phyloP scores from a whole-genome alignment of 2,888 invertebrate genomes.

The Tinea trinotella region DNA sequence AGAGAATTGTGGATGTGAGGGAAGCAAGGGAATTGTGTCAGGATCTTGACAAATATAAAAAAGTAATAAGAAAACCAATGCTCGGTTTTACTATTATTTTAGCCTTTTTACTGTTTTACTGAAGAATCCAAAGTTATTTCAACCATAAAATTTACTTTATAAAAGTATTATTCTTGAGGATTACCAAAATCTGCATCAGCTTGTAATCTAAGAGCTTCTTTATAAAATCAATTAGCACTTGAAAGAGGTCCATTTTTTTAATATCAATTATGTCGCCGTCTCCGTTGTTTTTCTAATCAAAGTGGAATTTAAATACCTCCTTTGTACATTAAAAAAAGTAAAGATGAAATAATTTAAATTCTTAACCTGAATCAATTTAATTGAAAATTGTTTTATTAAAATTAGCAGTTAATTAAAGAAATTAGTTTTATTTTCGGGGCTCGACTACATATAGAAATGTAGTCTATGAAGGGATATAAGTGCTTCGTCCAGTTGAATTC shows the following conservation, averaged over 20 bases:
- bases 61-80: no score
- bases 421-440: no score
- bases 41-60: no score
- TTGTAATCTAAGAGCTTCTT: not conserved
- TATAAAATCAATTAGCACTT: constrained; percentile 1
- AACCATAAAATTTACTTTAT: no score
- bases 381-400: constrained; percentile 4
- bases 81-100: no score
- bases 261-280: not conserved
- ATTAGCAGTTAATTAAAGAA: not conserved
- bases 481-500: no score
- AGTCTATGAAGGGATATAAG: no score
- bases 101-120: no score
- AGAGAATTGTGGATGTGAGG: no score
- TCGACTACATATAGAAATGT: no score
- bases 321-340: not conserved
- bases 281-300: constrained; percentile 8
- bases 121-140: no score
- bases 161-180: not conserved
- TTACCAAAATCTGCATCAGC: not conserved
- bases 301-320: not conserved
- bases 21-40: no score
- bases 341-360: constrained; percentile 5
- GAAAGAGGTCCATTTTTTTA: not conserved
- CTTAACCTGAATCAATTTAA: not conserved